Evolutionary conservation across 2,113 vertebrate genomes (phyloP).

Genomic region (rabbit (Oryctolagus cuniculus)): DNA sequence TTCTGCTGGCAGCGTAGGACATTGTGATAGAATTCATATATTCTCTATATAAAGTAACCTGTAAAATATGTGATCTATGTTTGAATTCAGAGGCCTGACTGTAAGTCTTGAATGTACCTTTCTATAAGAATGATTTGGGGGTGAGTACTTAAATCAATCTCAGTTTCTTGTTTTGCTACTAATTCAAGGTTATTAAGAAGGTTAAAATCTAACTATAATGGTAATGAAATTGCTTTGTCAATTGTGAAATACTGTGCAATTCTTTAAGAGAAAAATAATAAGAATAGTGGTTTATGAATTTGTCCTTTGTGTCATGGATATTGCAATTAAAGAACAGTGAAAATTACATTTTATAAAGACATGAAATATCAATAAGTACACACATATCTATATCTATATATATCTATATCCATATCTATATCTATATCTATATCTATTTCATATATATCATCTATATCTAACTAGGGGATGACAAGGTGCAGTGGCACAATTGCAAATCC

Average conservation of each 20-base stretch:
- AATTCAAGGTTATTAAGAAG: not conserved
- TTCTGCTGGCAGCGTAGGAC: not conserved
- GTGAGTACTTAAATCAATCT: not conserved
- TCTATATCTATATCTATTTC: not conserved
- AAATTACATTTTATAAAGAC: conserved; percentile 5
- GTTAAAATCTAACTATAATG: not conserved
- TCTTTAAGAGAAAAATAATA: not conserved
- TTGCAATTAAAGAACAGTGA: not conserved
- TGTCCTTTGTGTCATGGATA: not conserved
- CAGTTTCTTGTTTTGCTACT: not conserved
- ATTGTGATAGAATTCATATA: not conserved
- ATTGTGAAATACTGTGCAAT: not conserved
- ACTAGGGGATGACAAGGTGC: not conserved
- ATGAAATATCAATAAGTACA: not conserved
- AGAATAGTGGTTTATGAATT: not conserved
- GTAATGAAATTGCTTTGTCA: not conserved
- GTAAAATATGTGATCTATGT: not conserved
- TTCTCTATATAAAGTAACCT: not conserved
- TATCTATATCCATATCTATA: too few relatives aligned
- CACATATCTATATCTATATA: too few relatives aligned
- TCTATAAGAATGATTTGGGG: not conserved
- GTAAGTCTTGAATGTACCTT: not conserved
- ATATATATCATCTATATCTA: not conserved
- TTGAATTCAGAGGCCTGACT: not conserved
- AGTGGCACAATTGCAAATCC: not conserved